Evolutionary conservation across 2,797 vertebrate species (phyloP), one percentile per base, ranked within the genome.

Genomic region (Rhinella marina): DNA sequence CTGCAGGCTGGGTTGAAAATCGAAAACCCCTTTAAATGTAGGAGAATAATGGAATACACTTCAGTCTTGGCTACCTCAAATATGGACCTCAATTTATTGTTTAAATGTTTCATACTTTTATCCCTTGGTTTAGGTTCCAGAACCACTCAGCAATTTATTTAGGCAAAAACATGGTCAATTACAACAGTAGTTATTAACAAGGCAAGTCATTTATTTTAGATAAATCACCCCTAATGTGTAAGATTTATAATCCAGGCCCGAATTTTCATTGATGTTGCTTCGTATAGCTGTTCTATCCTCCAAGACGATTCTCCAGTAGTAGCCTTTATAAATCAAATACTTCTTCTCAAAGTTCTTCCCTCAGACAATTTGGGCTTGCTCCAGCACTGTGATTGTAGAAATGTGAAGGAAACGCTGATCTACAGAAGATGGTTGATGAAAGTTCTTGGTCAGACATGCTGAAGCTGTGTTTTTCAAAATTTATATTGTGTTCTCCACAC

Each of bases 401-500:
- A 57, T 19, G 70, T 27, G 10, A 50, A 72, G 3, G 17, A 56
- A 83, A 83, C 68, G 41, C 56, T 83, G 21, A 61, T 61, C 72
- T 59, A 25, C 56, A n/a, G 21, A 25, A 70, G 81, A 27, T 17
- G 6, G 32, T 27, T 19, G 54, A 41, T 61, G 54, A 61, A 61
- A 75, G 52, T 73, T 52, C 57, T 64, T 19, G n/a, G 25, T 52
- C 76, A 52, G 41, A 78, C 73, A 64, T 62, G 83, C 59, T 85
- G 52, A 86, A 50, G 12, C 56, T 61, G 77, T 59, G 77, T 59
- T 61, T 81, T 81, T 27, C 9, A 72, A 27, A 57, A 79, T 70
- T 72, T n/a, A 72, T 86, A 61, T 80, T 75, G n/a, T 82, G 75
- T 72, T 68, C 77, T 56, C 21, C 61, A 12, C 50, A 77, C 1